Percentiles rank a stretch among this genome's conserved stretches.
Evolutionary conservation across 2,113 vertebrate species (phyloP).

Genomic region (Aegotheles bennettii): DNA sequence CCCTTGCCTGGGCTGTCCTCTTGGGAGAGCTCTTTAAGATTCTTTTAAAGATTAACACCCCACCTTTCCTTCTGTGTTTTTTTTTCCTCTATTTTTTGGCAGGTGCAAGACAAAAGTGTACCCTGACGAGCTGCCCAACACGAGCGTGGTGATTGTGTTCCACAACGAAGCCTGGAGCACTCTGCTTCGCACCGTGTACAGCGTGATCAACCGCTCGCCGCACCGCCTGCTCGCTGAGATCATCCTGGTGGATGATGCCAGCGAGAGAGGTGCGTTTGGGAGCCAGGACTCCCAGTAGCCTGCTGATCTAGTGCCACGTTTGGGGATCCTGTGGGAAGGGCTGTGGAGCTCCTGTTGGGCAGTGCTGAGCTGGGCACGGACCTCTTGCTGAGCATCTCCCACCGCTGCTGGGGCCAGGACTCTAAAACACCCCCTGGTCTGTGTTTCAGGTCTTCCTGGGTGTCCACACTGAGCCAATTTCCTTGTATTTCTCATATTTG

Average conservation of each 20-base stretch:
- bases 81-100: neutral
- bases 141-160: slow-evolving; percentile 97
- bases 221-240: slow-evolving; percentile 86
- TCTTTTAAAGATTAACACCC: neutral
- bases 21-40: neutral
- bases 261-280: slow-evolving; percentile 84
- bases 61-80: too few relatives aligned
- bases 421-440: neutral
- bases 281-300: too few relatives aligned
- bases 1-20: neutral
- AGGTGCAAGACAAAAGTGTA: slow-evolving; percentile 95
- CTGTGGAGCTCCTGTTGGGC: too few relatives aligned
- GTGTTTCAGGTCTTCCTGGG: neutral
- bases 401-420: too few relatives aligned
- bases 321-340: too few relatives aligned
- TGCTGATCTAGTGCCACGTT: rapidly evolving
- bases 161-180: slow-evolving; percentile 99
- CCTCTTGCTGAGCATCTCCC: too few relatives aligned
- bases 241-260: slow-evolving; percentile 93
- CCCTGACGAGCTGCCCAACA: slow-evolving; percentile 88
- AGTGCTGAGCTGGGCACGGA: too few relatives aligned
- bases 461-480: neutral
- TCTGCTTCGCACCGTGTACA: slow-evolving; percentile 89
- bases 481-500: neutral
- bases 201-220: slow-evolving; percentile 88